Base-by-base conservation (phyloP, 2,888 invertebrate species). In the Hyles lineata region DNA sequence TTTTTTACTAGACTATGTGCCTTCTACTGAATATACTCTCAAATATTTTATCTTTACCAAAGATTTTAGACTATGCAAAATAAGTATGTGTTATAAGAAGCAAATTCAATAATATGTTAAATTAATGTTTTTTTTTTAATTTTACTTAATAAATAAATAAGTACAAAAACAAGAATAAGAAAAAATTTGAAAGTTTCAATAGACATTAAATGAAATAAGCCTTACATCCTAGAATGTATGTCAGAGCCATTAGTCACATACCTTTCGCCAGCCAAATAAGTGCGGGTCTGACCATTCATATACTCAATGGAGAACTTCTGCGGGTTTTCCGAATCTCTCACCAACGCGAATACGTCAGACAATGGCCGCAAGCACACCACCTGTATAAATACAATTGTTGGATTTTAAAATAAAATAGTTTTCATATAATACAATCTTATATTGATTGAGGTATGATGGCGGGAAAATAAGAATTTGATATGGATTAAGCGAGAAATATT, bases 291-390 rank as follows among this genome's bases (percentile, higher is more conserved):
- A 50, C 99, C 99, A 90, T 98, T 98, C 67, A 98, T 96, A 91
- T 99, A 99, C 89, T 99, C 99, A 75, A 99, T 96, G 73, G 96
- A 96, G 89, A 99, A 99, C 82, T 97, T 96, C 90, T 99, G 99
- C 0, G 99, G 98, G 91, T 99, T 98, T 72, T 97, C 96, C 72
- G 97, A 96, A 88, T 98, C 97, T 70, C 99, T 95, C 29, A 99
- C 96, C 73, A 99, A 94, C 0, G 99, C 98, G 91, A 98, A 99
- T 52, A 99, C 97, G 90, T 99, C 97, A 71, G 96, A 94, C 52
- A 98, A 87, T 0, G 97, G 98, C 71, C 97, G 96, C 70, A 99
- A 95, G 25, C 99, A 99, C 79, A 98, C 94, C 19, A 94, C 94
- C 94, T 94, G 82, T 7, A 84, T 83, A 72, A 70, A 67, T 72